Base-by-base conservation (phyloP, 2,797 vertebrate genomes). In the Tarsius wallacei region DNA sequence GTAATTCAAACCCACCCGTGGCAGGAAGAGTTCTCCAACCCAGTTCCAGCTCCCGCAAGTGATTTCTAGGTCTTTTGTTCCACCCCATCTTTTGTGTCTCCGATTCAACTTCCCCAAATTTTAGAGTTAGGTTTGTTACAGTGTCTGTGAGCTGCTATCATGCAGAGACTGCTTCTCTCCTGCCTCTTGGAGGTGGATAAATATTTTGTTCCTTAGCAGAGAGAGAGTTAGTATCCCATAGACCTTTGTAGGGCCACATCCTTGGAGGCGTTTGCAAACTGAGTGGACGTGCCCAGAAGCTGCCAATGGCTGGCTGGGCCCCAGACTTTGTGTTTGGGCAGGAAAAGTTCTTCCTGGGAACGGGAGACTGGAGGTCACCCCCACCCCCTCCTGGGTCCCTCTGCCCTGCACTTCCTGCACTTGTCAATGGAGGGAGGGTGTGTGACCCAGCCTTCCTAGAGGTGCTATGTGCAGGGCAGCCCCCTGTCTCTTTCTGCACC, bases 291-390 rank as follows among this genome's bases (percentile, higher is more conserved):
- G 76, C n/a, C 83, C 3, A 16, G 73, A 51, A 59, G 36, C 16
- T 11, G 42, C 28, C 76, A 5, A 0, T 47, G 8, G 47, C 1
- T 7, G 55, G 42, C 42, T 42, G 42, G 80, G 71, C 6, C 93
- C 78, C 66, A 74, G 87, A 66, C 36, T 82, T 36, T 82, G 93
- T 93, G 57, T 86, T 66, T 87, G 81, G 42, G 24, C 49, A 76
- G 89, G 90, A 89, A 63, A 73, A 70, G n/a, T 59, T 76, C 84
- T 96, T 95, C 86, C 84, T 66, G 80, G 93, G 77, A 76, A 96
- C 12, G 1, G 57, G 64, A 31, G 63, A 2, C 42, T 53, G 61
- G 81, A 88, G 42, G 55, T 78, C 93, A 33, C 28, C 19, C 24
- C 64, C 53, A 22, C 17, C 53, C 83, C 4, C 49, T 80, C 36